These are phyloP conservation scores for Argyra leucocephala DNA, from an alignment of 2,888 invertebrate genomes.

Conservation along the genomic window DNA sequence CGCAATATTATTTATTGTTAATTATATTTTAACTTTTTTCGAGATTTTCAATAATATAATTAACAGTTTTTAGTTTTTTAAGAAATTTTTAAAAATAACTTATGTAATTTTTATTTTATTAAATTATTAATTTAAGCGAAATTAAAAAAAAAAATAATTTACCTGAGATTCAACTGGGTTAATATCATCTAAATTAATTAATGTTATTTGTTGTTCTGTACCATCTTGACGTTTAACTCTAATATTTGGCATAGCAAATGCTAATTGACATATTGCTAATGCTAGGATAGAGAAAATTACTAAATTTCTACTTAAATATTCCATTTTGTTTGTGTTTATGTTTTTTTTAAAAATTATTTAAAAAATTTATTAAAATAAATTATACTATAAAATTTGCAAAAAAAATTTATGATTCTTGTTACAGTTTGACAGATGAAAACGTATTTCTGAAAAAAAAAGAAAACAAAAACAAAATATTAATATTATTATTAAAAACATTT, in stretches of 20 bases:
- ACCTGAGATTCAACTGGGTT: constrained; percentile 42
- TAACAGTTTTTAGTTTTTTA: no score
- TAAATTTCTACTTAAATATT: constrained; percentile 22
- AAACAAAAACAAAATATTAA: no score
- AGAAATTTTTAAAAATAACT: no score
- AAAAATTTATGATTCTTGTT: not conserved
- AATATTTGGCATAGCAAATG: constrained; percentile 29
- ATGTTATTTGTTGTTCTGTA: not conserved
- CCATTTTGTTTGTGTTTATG: constrained; percentile 11
- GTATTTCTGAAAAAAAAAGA: no score
- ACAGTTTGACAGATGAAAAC: no score
- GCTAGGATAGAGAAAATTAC: constrained; percentile 21
- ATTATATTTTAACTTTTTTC: no score
- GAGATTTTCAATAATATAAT: no score
- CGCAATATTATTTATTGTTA: no score
- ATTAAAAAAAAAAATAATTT: no score
- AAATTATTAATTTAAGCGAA: no score
- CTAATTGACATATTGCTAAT: constrained; percentile 17
- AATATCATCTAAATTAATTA: constrained; percentile 25
- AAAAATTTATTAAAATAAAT: not conserved
- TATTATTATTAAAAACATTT: no score
- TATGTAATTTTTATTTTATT: no score
- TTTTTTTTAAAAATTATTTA: not conserved
- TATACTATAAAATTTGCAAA: not conserved
- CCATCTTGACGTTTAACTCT: constrained; percentile 33